Evolutionary conservation across 1,140 invertebrate species (phyloP).

Genomic region (Atta cephalotes): DNA sequence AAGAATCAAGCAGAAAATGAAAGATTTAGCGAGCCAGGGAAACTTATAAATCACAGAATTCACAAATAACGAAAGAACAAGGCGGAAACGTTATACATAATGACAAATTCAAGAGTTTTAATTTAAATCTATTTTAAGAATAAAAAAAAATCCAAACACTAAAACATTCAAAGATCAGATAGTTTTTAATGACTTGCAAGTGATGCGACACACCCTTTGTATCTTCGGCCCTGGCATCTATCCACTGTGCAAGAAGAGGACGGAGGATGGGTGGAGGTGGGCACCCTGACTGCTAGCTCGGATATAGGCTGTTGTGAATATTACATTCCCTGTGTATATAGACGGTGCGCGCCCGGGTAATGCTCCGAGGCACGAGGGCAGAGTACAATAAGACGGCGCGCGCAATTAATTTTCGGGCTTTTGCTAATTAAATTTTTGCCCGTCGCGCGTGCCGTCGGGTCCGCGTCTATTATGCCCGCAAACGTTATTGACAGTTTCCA

Average conservation of each 20-base stretch:
- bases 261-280: slow-evolving; percentile 66
- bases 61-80: slow-evolving; percentile 6
- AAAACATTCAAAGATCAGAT: not conserved
- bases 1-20: not conserved
- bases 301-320: slow-evolving; percentile 84
- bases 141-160: not conserved
- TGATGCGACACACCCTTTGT: slow-evolving; percentile 18
- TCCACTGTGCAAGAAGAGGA: slow-evolving; percentile 53
- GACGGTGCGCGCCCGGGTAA: slow-evolving; percentile 73
- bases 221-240: slow-evolving; percentile 55
- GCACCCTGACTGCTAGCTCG: slow-evolving; percentile 76
- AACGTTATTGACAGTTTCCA: slow-evolving; percentile 55
- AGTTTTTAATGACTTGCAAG: slow-evolving; percentile 15
- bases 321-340: slow-evolving; percentile 84
- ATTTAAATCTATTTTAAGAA: not conserved
- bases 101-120: not conserved
- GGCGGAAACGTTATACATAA: not conserved
- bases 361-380: slow-evolving; percentile 73
- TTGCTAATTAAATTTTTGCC: slow-evolving; percentile 85
- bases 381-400: slow-evolving; percentile 83
- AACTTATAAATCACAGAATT: not conserved
- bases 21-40: not conserved
- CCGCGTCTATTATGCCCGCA: slow-evolving; percentile 49
- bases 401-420: slow-evolving; percentile 84
- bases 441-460: slow-evolving; percentile 50